Conservation (phyloP, 1,140 invertebrate species). For the Chymomyza costata region DNA sequence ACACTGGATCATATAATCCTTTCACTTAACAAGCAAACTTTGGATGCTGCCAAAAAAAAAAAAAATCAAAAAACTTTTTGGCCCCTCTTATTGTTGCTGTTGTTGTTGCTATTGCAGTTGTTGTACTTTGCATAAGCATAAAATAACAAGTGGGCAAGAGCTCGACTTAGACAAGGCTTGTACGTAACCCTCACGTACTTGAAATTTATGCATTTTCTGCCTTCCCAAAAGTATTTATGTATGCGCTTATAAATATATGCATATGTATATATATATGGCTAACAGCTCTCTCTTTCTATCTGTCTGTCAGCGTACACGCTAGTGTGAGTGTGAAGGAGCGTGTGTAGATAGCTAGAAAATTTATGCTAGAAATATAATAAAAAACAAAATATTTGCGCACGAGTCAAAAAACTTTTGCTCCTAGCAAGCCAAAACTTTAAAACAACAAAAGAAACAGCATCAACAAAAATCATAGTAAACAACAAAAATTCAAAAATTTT, state of each 20-base stretch:
- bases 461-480: constrained; percentile 30
- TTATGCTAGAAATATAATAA: constrained; percentile 71
- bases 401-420: constrained; percentile 16
- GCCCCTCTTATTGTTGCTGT: constrained; percentile 22
- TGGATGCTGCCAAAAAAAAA: constrained; percentile 31
- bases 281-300: constrained; percentile 4
- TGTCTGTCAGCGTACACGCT: constrained; percentile 2
- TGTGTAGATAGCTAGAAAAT: constrained; percentile 68
- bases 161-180: background rate
- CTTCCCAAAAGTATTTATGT: constrained; percentile 68
- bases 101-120: constrained; percentile 20
- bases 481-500: constrained; percentile 32
- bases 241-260: constrained; percentile 71
- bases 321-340: constrained; percentile 23
- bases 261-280: constrained; percentile 37
- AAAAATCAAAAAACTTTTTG: constrained; percentile 55
- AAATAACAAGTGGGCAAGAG: background rate
- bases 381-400: constrained; percentile 70
- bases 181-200: constrained; percentile 34
- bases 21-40: constrained; percentile 73
- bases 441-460: too few relatives aligned
- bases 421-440: constrained; percentile 45
- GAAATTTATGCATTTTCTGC: constrained; percentile 67
- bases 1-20: constrained; percentile 68
- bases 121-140: constrained; percentile 68